Evolutionary conservation across 2,888 invertebrate species (phyloP), one percentile per base, ranked within the genome.

Genomic region (Busseola fusca): DNA sequence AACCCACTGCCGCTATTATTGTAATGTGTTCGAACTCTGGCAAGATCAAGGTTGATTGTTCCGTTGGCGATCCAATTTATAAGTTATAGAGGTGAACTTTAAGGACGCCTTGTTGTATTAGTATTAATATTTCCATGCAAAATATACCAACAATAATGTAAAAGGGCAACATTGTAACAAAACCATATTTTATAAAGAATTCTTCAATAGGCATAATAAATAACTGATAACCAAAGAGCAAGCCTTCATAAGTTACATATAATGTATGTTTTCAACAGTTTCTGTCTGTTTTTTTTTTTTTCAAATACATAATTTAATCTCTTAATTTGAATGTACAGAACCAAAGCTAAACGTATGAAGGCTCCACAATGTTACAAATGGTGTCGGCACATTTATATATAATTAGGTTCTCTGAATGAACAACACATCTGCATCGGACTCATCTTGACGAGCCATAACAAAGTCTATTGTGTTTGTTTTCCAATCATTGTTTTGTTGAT

Each of bases 1-100:
- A 76, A 84, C 84, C 83, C 90, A 86, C 88, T 85, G 88, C 87
- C 87, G 88, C 86, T 86, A 87, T 88, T 88, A 81, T 81, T 76
- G 67, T 86, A 81, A 81, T 84, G 81, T 82, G 76, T 83, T 82
- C 74, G 79, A 80, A 83, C 87, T 86, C 66, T 88, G 88, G 88
- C 91, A 92, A 93, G 92, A 91, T 92, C 93, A 92, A 89, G 87
- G 87, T 78, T 86, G 84, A 83, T 81, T 77, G 72, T 78, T 27
- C 40, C 16, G 40, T 57, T 79, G 37, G 21, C 60, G 21, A 40
- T 64, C 30, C 34, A 34, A 69, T 57, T 69, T 76, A n/a, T 16
- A 42, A 50, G 16, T 58, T 27, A 37, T n/a, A 57, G 14, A 45
- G 25, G 30, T 50, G 1, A 52, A 58, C 34, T 58, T 25, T 48